phyloP scores from a whole-genome alignment of 2,888 invertebrate species.

The Drosophila percnosoma region DNA sequence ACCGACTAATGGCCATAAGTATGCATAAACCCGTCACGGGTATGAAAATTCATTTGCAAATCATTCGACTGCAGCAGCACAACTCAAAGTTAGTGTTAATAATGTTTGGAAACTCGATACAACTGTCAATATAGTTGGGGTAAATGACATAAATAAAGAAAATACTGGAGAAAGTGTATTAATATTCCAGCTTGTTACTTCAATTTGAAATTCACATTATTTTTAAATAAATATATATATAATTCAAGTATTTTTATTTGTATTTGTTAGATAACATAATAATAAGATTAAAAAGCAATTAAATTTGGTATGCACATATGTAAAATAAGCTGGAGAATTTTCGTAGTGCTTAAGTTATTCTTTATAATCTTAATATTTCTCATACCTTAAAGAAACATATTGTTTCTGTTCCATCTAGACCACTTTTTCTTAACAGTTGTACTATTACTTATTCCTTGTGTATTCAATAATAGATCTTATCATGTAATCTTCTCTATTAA shows the following conservation, averaged over 20 bases:
- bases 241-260: background rate
- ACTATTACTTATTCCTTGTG: background rate
- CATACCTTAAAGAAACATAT: background rate
- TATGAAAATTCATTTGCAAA: background rate
- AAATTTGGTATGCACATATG: accelerated
- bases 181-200: background rate
- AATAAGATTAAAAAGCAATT: background rate
- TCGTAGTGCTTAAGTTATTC: background rate
- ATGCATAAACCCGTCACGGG: background rate
- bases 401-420: background rate
- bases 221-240: background rate
- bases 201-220: background rate
- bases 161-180: background rate
- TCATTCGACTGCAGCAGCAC: background rate
- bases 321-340: background rate
- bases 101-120: background rate
- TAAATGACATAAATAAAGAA: background rate
- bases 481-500: background rate
- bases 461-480: background rate
- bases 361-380: background rate
- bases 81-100: background rate
- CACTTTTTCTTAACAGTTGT: background rate
- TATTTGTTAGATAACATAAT: background rate
- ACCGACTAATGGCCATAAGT: constrained; percentile 25
- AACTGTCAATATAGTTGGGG: background rate